Conservation (phyloP, 2,113 vertebrate species). For the Salvator merianae region DNA sequence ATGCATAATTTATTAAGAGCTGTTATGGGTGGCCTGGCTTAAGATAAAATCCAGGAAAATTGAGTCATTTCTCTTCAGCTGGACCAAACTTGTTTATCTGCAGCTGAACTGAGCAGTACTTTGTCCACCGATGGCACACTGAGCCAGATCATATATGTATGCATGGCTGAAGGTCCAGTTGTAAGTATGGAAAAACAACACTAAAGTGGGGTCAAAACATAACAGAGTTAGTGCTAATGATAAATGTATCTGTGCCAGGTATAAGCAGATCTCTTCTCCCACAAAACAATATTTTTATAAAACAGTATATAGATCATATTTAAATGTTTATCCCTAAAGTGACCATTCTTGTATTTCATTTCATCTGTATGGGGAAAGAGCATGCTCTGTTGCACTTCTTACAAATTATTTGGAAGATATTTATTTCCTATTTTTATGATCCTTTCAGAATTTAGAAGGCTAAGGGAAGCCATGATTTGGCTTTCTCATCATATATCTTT, state of each 20-base stretch:
- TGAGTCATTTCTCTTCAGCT: constrained; percentile 60
- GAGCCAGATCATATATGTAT: constrained; percentile 4
- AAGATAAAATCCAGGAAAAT: constrained; percentile 57
- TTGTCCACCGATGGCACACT: not conserved
- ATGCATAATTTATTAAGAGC: constrained; percentile 69
- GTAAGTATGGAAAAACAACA: not conserved
- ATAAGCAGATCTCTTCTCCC: not conserved
- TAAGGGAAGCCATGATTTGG: not conserved
- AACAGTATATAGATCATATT: no score
- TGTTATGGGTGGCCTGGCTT: constrained; percentile 46
- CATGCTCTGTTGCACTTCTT: not conserved
- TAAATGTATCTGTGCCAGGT: not conserved
- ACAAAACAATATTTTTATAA: not conserved
- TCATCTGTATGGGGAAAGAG: not conserved
- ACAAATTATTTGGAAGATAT: not conserved
- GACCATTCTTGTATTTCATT: not conserved
- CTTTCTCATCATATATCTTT: not conserved
- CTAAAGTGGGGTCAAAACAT: not conserved
- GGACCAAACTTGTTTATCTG: constrained; percentile 24
- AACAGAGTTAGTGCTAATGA: not conserved
- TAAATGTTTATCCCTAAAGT: no score
- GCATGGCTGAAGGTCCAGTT: not conserved
- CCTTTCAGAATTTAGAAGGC: not conserved
- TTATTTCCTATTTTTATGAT: not conserved
- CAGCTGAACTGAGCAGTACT: not conserved